A percentile compares a stretch with the other conserved stretches of the same genome.
Evolutionary conservation across 2,888 invertebrate species (phyloP).

Genomic region (Falcaria lacertinaria): DNA sequence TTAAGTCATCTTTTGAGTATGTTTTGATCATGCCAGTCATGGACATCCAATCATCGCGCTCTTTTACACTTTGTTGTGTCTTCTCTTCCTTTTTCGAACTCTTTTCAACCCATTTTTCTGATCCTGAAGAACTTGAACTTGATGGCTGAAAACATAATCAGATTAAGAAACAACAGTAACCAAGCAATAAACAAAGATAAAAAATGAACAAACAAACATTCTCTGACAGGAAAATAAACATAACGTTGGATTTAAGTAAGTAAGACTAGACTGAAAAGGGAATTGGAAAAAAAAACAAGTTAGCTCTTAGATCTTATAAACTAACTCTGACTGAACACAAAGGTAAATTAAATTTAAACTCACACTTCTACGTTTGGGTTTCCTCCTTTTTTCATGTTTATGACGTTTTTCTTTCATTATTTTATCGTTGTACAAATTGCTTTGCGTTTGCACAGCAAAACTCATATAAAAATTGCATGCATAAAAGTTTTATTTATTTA

Average conservation of each 20-base stretch:
- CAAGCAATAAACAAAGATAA: conserved; percentile 1
- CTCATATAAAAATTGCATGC: too few species aligned
- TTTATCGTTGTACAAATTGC: too few species aligned
- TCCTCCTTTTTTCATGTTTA: conserved; percentile 42
- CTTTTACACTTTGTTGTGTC: conserved; percentile 13
- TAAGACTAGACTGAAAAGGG: too few species aligned
- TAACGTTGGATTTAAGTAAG: too few species aligned
- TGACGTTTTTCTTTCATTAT: conserved; percentile 30
- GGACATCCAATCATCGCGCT: conserved; percentile 91
- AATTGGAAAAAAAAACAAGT: too few species aligned
- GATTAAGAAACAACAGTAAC: conserved; percentile 1
- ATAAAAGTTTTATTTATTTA: too few species aligned
- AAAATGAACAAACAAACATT: too few species aligned
- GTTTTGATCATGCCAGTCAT: conserved; percentile 77
- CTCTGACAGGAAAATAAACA: too few species aligned
- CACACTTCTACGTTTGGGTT: conserved; percentile 36
- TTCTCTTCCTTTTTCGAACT: conserved; percentile 17
- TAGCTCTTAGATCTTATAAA: too few species aligned
- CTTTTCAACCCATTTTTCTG: conserved; percentile 83
- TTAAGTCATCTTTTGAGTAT: conserved; percentile 65
- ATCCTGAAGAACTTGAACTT: conserved; percentile 46
- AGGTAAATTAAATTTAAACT: conserved; percentile 14
- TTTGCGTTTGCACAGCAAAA: too few species aligned
- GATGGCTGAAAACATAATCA: conserved; percentile 42
- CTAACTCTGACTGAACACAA: too few species aligned